Conservation (phyloP, 2,888 invertebrate genomes). For the Platycheirus albimanus region DNA sequence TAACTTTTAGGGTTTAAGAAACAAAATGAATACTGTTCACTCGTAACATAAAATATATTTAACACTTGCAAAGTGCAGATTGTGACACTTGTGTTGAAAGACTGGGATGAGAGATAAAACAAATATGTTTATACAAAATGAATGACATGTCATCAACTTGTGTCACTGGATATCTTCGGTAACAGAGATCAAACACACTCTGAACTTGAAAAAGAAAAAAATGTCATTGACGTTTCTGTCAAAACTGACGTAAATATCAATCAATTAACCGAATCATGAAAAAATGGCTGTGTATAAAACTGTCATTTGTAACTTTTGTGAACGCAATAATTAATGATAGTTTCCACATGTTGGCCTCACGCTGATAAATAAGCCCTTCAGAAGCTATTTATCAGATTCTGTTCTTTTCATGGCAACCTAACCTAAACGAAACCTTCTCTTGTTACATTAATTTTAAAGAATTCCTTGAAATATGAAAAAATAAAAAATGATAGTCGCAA, state of each 20-base stretch:
- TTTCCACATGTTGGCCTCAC: conserved; percentile 2
- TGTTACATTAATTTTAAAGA: conserved; percentile 41
- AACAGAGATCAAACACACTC: conserved; percentile 11
- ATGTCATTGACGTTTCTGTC: background rate
- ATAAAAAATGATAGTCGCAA: background rate
- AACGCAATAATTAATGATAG: conserved; percentile 1
- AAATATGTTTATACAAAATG: conserved; percentile 26
- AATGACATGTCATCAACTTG: conserved; percentile 25
- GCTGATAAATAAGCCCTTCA: conserved; percentile 24
- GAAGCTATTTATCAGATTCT: conserved; percentile 38
- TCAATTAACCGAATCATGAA: background rate
- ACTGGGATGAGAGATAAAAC: conserved; percentile 13
- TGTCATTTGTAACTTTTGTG: conserved; percentile 1
- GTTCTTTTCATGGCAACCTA: background rate
- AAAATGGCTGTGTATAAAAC: background rate
- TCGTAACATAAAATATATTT: too few relatives aligned
- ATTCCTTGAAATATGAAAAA: conserved; percentile 32
- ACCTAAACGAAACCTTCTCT: background rate
- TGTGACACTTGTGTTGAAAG: conserved; percentile 23
- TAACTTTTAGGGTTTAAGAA: too few relatives aligned
- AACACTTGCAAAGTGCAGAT: conserved; percentile 37
- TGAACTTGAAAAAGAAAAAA: conserved; percentile 27
- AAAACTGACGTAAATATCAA: background rate
- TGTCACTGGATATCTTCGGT: too few relatives aligned
- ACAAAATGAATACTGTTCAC: too few relatives aligned